Percentiles rank a stretch among this genome's conserved stretches.
Conservation (phyloP, 2,797 vertebrate genomes). For the Setipinna tenuifilis region DNA sequence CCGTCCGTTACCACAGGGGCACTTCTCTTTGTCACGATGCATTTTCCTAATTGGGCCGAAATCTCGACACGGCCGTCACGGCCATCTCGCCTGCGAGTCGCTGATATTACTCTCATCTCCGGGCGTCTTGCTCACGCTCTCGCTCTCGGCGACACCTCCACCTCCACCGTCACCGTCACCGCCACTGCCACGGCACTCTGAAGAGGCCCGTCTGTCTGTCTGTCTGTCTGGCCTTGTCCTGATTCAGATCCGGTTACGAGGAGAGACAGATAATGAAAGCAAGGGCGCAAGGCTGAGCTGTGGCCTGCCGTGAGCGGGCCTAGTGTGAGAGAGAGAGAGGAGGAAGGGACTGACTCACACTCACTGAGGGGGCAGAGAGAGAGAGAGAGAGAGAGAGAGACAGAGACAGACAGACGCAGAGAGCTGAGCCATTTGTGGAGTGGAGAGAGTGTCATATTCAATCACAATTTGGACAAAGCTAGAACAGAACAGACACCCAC, state of each 20-base stretch:
- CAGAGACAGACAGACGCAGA: neutral
- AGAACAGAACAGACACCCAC: too few relatives aligned
- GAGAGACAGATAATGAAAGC: conserved; percentile 2
- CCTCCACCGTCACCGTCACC: too few relatives aligned
- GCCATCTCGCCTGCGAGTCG: neutral
- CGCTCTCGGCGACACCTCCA: neutral
- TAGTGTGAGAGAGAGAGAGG: neutral
- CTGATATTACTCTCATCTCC: neutral
- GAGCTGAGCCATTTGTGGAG: conserved; percentile 6
- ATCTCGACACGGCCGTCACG: neutral
- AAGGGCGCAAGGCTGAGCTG: neutral
- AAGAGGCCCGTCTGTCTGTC: neutral
- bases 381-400: neutral
- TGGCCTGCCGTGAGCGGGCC: neutral
- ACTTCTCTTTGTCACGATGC: neutral
- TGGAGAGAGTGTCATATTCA: conserved; percentile 9
- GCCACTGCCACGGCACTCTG: too few relatives aligned
- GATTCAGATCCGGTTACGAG: neutral
- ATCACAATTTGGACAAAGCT: neutral
- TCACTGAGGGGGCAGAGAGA: neutral
- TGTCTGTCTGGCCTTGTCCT: neutral
- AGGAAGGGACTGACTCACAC: neutral
- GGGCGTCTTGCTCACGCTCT: too few relatives aligned
- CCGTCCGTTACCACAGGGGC: neutral
- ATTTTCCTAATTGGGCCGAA: conserved; percentile 17